phyloP scores from a whole-genome alignment of 2,888 invertebrate genomes.

The Acleris laterana region DNA sequence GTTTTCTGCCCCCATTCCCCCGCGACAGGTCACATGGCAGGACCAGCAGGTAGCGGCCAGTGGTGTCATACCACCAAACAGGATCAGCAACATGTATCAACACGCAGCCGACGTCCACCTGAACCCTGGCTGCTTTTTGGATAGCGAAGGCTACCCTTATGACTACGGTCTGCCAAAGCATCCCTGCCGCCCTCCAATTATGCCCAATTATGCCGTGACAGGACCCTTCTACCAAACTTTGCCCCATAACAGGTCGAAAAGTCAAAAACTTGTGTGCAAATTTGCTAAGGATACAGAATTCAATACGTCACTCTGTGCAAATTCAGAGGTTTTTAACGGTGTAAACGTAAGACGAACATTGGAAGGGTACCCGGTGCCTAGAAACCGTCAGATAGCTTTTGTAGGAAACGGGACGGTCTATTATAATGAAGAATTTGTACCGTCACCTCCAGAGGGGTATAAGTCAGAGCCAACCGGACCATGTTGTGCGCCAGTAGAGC shows the following conservation, averaged over 20 bases:
- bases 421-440: slow-evolving; percentile 85
- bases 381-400: slow-evolving; percentile 78
- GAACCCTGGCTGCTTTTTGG: slow-evolving; percentile 90
- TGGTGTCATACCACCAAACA: slow-evolving; percentile 81
- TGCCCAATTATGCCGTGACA: slow-evolving; percentile 74
- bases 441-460: slow-evolving; percentile 89
- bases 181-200: slow-evolving; percentile 73
- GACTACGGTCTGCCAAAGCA: slow-evolving; percentile 91
- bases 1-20: slow-evolving; percentile 70
- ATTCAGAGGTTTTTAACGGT: slow-evolving; percentile 75
- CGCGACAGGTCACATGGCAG: slow-evolving; percentile 84
- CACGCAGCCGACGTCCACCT: slow-evolving; percentile 90
- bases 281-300: slow-evolving; percentile 80
- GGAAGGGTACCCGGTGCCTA: slow-evolving; percentile 90
- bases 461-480: slow-evolving; percentile 84
- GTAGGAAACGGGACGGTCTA: slow-evolving; percentile 77
- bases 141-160: slow-evolving; percentile 91
- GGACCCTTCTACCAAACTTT: slow-evolving; percentile 89
- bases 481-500: slow-evolving; percentile 73
- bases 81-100: slow-evolving; percentile 81
- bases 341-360: slow-evolving; percentile 89
- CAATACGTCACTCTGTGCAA: slow-evolving; percentile 70
- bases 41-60: slow-evolving; percentile 73
- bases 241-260: slow-evolving; percentile 88
- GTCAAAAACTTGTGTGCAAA: slow-evolving; percentile 78